Evolutionary conservation across 2,888 invertebrate species (phyloP), one percentile per base, ranked within the genome.

Genomic region (Isoperla grammatica): DNA sequence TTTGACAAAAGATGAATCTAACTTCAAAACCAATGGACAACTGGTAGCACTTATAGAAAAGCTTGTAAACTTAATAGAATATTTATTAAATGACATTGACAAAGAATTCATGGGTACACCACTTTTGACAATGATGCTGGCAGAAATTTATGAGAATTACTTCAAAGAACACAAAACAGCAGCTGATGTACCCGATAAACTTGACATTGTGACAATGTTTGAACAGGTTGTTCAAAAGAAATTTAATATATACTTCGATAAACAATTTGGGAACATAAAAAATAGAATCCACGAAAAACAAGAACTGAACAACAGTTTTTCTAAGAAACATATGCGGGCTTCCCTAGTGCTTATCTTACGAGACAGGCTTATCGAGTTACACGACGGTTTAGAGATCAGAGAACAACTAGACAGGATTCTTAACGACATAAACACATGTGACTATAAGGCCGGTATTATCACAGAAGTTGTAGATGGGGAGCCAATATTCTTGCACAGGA

Each of bases 401-500:
- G 29, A 29, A 29, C 5, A 29, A 8, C n/a, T n/a, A n/a, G 8
- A 29, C 8, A 8, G 8, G 8, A 29, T 8, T 29, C 4, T 29
- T 4, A 29, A 6, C 29, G 29, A 29, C 4, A 29, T 29, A 8
- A 29, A 29, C 5, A 6, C 4, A 4, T 4, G 8, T 53, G 13
- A 49, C 15, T 55, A 56, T 4, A 59, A 56, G 13, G 56, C 40
- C 1, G 62, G 62, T 5, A 60, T 60, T 35, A 49, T 62, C 11
- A 29, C 20, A 9, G 11, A 49, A 12, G 13, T 60, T 8, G 50
- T 17, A 1, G 42, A 60, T 50, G 50, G 48, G 1, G 54, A 46
- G 15, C 55, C 61, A 29, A 13, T 46, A 2, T 63, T 63, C 15
- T 29, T 57, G 11, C 63, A 63, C 29, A 40, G 58, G n/a, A 60